Conservation (phyloP, 1,140 invertebrate genomes). For the Macrostomum lignano region DNA sequence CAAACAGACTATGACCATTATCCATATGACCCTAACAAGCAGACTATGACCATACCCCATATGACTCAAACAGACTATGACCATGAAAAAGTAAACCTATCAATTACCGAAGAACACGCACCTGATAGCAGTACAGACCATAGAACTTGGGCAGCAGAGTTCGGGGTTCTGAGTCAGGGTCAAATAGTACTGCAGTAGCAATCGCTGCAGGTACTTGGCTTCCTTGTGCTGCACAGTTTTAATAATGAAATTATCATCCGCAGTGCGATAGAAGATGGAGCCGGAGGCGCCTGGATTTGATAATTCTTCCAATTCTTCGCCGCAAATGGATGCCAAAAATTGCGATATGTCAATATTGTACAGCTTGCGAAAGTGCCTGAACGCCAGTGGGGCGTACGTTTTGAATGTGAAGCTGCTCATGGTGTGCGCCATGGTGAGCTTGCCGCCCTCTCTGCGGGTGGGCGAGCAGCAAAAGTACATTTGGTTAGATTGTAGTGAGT, state of each 20-base stretch:
- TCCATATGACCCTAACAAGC: too few species aligned
- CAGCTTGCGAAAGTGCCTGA: constrained; percentile 89
- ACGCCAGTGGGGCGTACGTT: constrained; percentile 92
- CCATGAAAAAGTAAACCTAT: too few species aligned
- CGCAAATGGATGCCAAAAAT: constrained; percentile 93
- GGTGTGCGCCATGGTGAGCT: constrained; percentile 34
- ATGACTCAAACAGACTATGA: too few species aligned
- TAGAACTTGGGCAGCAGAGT: constrained; percentile 97
- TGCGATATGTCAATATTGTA: constrained; percentile 96
- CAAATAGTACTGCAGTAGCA: constrained; percentile 76
- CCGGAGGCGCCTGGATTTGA: constrained; percentile 96
- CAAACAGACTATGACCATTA: too few species aligned
- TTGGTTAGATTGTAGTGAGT: too few species aligned
- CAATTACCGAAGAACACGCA: too few species aligned
- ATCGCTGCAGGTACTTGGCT: constrained; percentile 90
- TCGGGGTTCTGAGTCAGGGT: constrained; percentile 83
- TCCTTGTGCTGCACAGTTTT: constrained; percentile 99
- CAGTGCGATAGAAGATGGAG: constrained; percentile 90
- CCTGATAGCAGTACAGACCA: constrained; percentile 87
- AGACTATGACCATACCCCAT: too few species aligned
- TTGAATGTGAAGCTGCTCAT: constrained; percentile 47
- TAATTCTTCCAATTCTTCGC: constrained; percentile 60
- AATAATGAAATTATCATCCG: constrained; percentile 97
- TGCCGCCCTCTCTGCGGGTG: constrained; percentile 45
- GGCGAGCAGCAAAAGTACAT: too few species aligned